A percentile compares a stretch with the other conserved stretches of the same genome.
These are phyloP conservation scores for Pachypeltis micranthus DNA, from an alignment of 1,140 invertebrate genomes.

Conservation along the genomic window DNA sequence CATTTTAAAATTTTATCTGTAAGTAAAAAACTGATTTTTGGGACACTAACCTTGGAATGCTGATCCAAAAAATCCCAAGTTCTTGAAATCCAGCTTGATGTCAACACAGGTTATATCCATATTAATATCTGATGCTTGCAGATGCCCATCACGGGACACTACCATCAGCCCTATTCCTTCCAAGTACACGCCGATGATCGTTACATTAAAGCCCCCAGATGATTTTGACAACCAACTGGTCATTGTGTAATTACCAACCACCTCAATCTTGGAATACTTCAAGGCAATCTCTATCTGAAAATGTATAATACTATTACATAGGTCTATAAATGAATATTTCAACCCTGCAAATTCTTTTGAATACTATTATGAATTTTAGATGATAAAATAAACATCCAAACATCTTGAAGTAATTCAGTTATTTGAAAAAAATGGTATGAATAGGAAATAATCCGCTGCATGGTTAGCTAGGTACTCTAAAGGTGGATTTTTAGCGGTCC, in stretches of 20 bases:
- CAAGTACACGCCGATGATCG: constrained; percentile 52
- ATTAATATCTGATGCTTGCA: constrained; percentile 61
- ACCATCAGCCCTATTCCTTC: constrained; percentile 50
- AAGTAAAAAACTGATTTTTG: no score
- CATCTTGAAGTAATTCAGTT: no score
- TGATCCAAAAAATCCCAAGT: constrained; percentile 59
- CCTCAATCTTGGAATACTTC: constrained; percentile 51
- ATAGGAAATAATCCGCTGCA: no score
- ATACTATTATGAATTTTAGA: no score
- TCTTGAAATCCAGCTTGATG: constrained; percentile 66
- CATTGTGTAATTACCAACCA: constrained; percentile 60
- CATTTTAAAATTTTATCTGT: no score
- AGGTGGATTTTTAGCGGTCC: no score
- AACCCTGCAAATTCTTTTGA: no score
- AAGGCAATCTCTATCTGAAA: constrained; percentile 51
- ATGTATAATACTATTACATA: no score
- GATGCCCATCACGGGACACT: constrained; percentile 56
- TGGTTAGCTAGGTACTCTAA: no score
- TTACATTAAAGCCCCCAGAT: constrained; percentile 57
- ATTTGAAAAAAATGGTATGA: no score
- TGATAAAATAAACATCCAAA: no score
- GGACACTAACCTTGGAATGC: constrained; percentile 50
- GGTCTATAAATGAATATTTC: no score
- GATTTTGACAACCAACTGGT: constrained; percentile 51
- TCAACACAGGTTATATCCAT: constrained; percentile 67